Evolutionary conservation across 2,888 invertebrate species (phyloP).

Genomic region (Latrodectus hesperus): DNA sequence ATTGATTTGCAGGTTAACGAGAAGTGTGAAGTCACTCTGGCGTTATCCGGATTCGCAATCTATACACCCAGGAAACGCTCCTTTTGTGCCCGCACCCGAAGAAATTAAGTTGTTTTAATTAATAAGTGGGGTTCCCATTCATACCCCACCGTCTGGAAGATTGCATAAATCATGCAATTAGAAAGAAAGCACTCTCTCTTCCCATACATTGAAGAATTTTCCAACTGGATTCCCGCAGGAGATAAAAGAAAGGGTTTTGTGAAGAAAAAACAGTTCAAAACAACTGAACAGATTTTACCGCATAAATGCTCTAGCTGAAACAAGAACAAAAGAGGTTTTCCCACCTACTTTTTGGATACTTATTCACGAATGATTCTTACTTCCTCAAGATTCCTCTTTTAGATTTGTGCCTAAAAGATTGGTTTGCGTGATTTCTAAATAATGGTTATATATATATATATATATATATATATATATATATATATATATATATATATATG

Average conservation of each 20-base stretch:
- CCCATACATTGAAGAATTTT: slow-evolving; percentile 16
- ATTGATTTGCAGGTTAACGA: slow-evolving; percentile 28
- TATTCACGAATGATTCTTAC: slow-evolving; percentile 3
- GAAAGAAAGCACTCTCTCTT: slow-evolving; percentile 28
- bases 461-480: no score
- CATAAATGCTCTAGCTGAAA: not conserved
- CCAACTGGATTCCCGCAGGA: slow-evolving; percentile 21
- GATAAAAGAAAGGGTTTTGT: slow-evolving; percentile 30
- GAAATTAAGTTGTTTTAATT: slow-evolving; percentile 58
- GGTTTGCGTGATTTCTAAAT: no score
- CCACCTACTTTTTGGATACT: slow-evolving; percentile 6
- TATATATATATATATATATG: no score
- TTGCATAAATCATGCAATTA: slow-evolving; percentile 53
- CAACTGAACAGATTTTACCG: slow-evolving; percentile 24
- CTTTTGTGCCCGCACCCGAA: slow-evolving; percentile 30
- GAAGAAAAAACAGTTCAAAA: slow-evolving; percentile 12
- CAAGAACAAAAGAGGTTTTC: slow-evolving; percentile 15
- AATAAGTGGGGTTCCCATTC: slow-evolving; percentile 33
- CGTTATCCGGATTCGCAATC: slow-evolving; percentile 22
- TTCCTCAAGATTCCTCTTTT: not conserved
- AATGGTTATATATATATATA: no score
- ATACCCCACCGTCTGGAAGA: slow-evolving; percentile 35
- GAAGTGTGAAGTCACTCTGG: slow-evolving; percentile 20
- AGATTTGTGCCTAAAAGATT: no score
- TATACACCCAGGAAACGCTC: slow-evolving; percentile 18